A percentile compares a stretch with the other conserved stretches of the same genome.
These are phyloP conservation scores for Drosophila pectinifera DNA, from an alignment of 1,140 invertebrate genomes.

Conservation along the genomic window DNA sequence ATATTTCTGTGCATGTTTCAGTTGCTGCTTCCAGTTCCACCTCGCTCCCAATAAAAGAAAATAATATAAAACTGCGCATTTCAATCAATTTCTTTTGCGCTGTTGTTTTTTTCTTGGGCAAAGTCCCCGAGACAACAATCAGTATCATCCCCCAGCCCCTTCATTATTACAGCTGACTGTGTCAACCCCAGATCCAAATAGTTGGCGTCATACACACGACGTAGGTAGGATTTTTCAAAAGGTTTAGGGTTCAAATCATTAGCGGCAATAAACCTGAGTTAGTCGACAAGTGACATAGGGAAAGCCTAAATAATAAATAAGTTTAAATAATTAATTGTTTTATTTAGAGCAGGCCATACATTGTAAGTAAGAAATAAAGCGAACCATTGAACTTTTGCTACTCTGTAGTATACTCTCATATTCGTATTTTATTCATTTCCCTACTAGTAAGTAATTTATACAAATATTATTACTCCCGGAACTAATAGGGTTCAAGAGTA, in stretches of 20 bases:
- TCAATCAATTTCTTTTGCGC: constrained; percentile 39
- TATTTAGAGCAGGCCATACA: no score
- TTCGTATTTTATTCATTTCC: background rate
- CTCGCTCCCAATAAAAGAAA: background rate
- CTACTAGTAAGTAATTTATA: constrained; percentile 4
- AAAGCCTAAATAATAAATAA: background rate
- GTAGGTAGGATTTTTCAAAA: constrained; percentile 6
- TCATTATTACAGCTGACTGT: background rate
- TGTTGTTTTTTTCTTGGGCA: constrained; percentile 6
- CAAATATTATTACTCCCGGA: background rate
- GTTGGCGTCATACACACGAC: constrained; percentile 8
- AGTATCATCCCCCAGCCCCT: background rate
- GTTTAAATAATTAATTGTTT: background rate
- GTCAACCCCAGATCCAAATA: constrained; percentile 19
- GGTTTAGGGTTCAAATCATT: constrained; percentile 33
- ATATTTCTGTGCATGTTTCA: background rate
- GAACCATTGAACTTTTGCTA: no score
- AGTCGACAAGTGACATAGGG: constrained; percentile 16
- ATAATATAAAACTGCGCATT: constrained; percentile 29
- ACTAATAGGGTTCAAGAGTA: no score
- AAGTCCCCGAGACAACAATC: constrained; percentile 12
- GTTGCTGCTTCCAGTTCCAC: constrained; percentile 1
- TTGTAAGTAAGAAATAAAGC: no score
- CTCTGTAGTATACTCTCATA: no score
- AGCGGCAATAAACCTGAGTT: constrained; percentile 52